Conservation (phyloP, 1,140 invertebrate species). For the Diuraphis noxia region DNA sequence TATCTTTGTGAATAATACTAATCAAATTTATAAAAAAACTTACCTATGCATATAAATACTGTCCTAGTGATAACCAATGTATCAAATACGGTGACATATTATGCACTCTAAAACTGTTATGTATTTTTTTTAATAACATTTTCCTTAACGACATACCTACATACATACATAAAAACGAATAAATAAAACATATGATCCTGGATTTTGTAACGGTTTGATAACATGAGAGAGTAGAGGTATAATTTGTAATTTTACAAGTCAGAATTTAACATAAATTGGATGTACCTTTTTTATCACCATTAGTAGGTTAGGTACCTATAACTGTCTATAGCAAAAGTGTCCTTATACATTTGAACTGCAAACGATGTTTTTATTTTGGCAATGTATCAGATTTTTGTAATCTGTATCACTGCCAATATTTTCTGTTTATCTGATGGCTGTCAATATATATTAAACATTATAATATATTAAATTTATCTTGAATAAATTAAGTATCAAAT, state of each 20-base stretch:
- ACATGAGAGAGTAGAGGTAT: background rate
- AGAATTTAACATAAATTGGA: background rate
- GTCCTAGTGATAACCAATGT: background rate
- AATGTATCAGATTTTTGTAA: background rate
- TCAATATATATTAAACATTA: background rate
- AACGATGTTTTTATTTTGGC: conserved; percentile 25
- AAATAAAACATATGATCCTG: background rate
- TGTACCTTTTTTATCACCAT: background rate
- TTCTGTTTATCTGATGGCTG: background rate
- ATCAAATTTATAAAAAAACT: background rate
- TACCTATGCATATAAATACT: background rate
- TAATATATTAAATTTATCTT: conserved; percentile 2
- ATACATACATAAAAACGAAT: background rate
- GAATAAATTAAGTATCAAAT: background rate
- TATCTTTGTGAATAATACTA: background rate
- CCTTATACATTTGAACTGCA: background rate
- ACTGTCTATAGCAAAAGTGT: background rate
- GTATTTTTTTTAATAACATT: background rate
- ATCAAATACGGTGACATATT: background rate
- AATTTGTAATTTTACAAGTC: background rate
- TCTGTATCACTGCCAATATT: conserved; percentile 20
- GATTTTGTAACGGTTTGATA: background rate
- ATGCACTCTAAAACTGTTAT: background rate
- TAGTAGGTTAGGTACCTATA: background rate
- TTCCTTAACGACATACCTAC: background rate